Evolutionary conservation across 53 echinoderm and acorn worm species (phyloP).

Genomic region (Stichopus horrens): DNA sequence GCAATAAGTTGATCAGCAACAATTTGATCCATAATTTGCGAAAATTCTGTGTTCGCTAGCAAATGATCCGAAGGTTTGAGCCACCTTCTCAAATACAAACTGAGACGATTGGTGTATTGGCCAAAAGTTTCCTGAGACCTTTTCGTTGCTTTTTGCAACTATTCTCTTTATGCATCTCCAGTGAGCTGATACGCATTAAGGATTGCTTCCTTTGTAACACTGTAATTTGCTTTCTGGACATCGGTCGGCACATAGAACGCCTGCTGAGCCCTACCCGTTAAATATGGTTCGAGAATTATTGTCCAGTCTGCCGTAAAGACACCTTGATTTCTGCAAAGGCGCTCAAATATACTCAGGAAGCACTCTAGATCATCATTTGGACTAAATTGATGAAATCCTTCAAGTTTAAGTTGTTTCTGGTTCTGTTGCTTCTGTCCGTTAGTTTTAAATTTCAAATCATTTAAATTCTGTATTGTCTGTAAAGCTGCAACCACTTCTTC

Average conservation of each 20-base stretch:
- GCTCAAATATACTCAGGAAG: not conserved
- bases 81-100: not conserved
- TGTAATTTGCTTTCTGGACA: not conserved
- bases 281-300: not conserved
- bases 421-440: too few species aligned
- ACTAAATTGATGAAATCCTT: constrained; percentile 17
- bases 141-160: not conserved
- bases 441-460: not conserved
- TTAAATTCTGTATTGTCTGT: constrained; percentile 24
- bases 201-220: not conserved
- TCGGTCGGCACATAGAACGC: constrained; percentile 43
- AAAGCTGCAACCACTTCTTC: constrained; percentile 6
- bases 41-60: not conserved
- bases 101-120: not conserved
- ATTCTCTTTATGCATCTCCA: constrained; percentile 25
- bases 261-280: constrained; percentile 61
- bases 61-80: constrained; percentile 5
- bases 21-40: constrained; percentile 6
- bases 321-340: not conserved
- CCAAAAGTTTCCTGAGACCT: constrained; percentile 9
- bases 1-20: constrained; percentile 26
- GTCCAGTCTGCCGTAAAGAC: not conserved
- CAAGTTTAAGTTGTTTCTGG: not conserved
- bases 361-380: constrained; percentile 4
- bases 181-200: constrained; percentile 39